A percentile compares a stretch with the other conserved stretches of the same genome.
These are phyloP conservation scores for Cylas formicarius DNA, from an alignment of 1,140 invertebrate genomes.

Conservation along the genomic window DNA sequence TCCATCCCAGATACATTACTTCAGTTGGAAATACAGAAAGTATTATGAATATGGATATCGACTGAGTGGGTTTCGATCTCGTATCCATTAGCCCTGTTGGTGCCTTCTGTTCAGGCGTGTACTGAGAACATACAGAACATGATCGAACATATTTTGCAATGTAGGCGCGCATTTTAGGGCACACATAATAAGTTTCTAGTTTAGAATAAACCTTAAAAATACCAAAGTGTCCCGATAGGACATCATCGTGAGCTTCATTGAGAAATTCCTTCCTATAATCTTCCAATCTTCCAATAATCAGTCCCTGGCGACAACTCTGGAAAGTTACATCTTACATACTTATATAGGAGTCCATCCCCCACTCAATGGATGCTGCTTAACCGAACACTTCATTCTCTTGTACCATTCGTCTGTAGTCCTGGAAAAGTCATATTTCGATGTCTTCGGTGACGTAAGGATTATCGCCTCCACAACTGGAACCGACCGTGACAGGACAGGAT, in stretches of 20 bases:
- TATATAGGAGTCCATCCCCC: not conserved
- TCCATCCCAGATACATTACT: no score
- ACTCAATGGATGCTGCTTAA: not conserved
- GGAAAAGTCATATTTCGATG: no score
- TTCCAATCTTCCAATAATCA: slow-evolving; percentile 27
- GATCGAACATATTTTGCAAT: slow-evolving; percentile 18
- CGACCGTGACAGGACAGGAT: slow-evolving; percentile 6
- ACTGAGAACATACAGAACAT: slow-evolving; percentile 28
- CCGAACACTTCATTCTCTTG: not conserved
- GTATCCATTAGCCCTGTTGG: no score
- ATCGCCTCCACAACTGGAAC: not conserved
- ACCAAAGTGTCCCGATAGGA: slow-evolving; percentile 15
- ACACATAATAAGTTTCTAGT: slow-evolving; percentile 21
- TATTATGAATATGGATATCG: no score
- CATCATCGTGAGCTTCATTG: slow-evolving; percentile 11
- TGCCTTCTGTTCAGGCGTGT: no score
- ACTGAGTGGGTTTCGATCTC: no score
- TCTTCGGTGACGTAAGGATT: not conserved
- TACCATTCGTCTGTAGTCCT: slow-evolving; percentile 2
- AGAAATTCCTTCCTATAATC: slow-evolving; percentile 18
- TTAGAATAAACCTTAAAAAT: slow-evolving; percentile 26
- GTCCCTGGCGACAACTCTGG: not conserved
- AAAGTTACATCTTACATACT: slow-evolving; percentile 6
- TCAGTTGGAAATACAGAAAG: no score
- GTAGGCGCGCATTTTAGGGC: slow-evolving; percentile 26